Base-by-base conservation (phyloP, 2,888 invertebrate species). In the Pherbina coryleti region DNA sequence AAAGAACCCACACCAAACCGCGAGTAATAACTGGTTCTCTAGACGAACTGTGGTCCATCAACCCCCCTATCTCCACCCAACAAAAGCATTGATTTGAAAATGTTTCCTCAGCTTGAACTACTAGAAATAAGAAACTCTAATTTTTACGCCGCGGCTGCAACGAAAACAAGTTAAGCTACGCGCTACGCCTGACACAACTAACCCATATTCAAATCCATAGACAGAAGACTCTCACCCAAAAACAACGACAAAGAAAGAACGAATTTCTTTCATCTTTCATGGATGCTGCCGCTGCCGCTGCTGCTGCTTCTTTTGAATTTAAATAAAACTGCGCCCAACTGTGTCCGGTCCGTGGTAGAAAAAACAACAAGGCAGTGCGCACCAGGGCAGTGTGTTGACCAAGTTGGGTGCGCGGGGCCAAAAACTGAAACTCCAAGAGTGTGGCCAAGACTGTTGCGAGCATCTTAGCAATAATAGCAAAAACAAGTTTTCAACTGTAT, bases 191-290 rank as follows among this genome's bases (percentile, higher is more conserved):
- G 66, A 66, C 79, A 78, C 83, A 78, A 62, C 81, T 86, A 86
- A 87, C 87, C 86, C 83, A 86, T 85, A 86, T 86, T 85, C 84
- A 86, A 86, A 86, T 85, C 25, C 49, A 37, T 55, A 70, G 51
- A 69, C 69, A 51, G n/a, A 31, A 72, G 34, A 55, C 83, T 82
- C 84, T 81, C 80, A 22, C 57, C 66, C 75, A 75, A 51, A 77
- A 77, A 66, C 76, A 25, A 75, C 76, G 28, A 49, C 53, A 55
- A 51, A 75, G 73, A 75, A 76, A 78, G 76, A 80, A 67, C 57
- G 72, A 72, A 51, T 76, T 76, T 14, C 62, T 53, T 64, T 79
- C 79, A 60, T 75, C 66, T 76, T 57, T 53, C 37, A 71, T 25
- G 72, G 34, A 72, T 72, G 44, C 75, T 70, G 44, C 70, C 66